Evolutionary conservation across 1,140 invertebrate genomes (phyloP).

Genomic region (Drosophila dunni): DNA sequence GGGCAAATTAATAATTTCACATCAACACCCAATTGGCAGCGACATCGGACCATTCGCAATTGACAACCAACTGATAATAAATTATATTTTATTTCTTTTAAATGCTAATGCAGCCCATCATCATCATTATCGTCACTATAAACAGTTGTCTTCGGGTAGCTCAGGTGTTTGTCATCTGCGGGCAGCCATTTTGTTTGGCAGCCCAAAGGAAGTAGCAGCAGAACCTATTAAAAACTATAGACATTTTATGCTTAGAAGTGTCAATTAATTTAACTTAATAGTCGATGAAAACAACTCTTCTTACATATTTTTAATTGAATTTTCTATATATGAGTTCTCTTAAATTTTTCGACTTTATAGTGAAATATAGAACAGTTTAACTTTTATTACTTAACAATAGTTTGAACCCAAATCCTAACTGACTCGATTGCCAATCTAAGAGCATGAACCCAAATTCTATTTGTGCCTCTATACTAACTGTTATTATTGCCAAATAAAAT

Average conservation of each 20-base stretch:
- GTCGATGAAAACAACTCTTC: too few species aligned
- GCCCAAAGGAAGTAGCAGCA: neutral
- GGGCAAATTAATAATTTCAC: constrained; percentile 80
- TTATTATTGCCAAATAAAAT: constrained; percentile 53
- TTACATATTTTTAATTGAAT: too few species aligned
- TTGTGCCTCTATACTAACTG: constrained; percentile 26
- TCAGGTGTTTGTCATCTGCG: neutral
- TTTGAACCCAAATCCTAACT: neutral
- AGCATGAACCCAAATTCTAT: neutral
- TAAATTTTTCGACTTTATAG: too few species aligned
- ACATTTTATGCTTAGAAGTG: neutral
- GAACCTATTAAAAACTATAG: neutral
- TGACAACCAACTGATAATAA: constrained; percentile 80
- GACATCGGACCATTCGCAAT: constrained; percentile 21
- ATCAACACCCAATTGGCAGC: constrained; percentile 76
- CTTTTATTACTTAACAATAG: neutral
- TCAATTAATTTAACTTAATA: too few species aligned
- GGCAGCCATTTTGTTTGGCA: constrained; percentile 1
- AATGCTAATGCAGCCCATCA: constrained; percentile 64
- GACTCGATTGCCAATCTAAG: constrained; percentile 3
- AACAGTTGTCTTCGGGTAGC: too few species aligned
- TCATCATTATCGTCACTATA: neutral
- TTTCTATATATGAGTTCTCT: too few species aligned
- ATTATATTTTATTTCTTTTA: constrained; percentile 83
- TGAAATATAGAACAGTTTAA: neutral